Base-by-base conservation (phyloP, 2,888 invertebrate species). In the Micropterix aruncella region DNA sequence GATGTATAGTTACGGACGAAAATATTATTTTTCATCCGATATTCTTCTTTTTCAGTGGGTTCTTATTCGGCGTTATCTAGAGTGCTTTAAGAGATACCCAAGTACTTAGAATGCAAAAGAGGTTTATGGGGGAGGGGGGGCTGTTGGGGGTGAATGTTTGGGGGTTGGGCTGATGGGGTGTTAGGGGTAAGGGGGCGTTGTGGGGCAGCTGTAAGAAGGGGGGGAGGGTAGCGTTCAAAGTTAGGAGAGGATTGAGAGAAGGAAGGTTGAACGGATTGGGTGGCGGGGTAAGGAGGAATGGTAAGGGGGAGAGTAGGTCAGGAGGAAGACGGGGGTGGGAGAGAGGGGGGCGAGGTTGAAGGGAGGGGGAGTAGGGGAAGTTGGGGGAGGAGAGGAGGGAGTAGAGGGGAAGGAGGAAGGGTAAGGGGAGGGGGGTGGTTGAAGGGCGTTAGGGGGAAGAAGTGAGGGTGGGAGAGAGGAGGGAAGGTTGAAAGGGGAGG, bases 391-490 rank as follows among this genome's bases (percentile, higher is more conserved):
- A 27, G 36, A n/a, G 36, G n/a, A 27, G 36, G 36, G 36, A 27
- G 36, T 27, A 27, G 36, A 27, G 36, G 36, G 36, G n/a, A n/a
- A 27, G 36, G 36, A n/a, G 36, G n/a, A 27, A n/a, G 36, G 36
- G 36, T 9, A n/a, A 9, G n/a, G 36, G n/a, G 36, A 9, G n/a
- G 36, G 36, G n/a, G 36, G 36, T 7, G 7, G 36, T 9, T 7
- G 36, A 9, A n/a, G n/a, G n/a, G 36, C 7, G 36, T 9, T 9
- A 27, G 36, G 36, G 36, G 36, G 7, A n/a, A n/a, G 7, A n/a
- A 27, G 36, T 9, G 36, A n/a, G 36, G 36, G 7, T 7, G 36
- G 36, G 36, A 27, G n/a, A n/a, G 36, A n/a, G 36, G 36, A 27
- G 7, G 36, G n/a, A n/a, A 27, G n/a, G 36, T 9, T 7, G 36